Percentiles rank a stretch among this genome's conserved stretches.
phyloP scores from a whole-genome alignment of 2,113 vertebrate species.

The Notarius lentiginosus region DNA sequence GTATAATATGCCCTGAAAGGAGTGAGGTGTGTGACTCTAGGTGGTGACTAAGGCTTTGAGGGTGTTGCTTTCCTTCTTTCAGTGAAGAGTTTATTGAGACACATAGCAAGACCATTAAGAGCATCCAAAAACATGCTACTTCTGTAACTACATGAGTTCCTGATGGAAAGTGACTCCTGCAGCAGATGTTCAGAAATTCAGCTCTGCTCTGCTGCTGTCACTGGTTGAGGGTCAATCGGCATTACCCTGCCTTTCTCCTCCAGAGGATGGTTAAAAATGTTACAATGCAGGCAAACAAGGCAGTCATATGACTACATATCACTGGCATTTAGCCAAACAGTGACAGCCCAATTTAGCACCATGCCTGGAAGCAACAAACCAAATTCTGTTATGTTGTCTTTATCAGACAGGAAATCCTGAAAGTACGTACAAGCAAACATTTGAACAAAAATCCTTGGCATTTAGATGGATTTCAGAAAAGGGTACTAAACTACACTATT shows the following conservation, averaged over 20 bases:
- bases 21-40: background rate
- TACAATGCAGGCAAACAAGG: background rate
- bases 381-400: background rate
- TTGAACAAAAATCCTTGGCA: background rate
- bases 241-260: background rate
- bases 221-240: background rate
- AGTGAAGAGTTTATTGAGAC: background rate
- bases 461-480: background rate
- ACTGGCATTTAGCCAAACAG: background rate
- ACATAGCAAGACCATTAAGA: background rate
- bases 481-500: background rate
- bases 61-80: background rate
- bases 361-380: background rate
- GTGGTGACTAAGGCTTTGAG: background rate
- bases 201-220: background rate
- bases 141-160: background rate
- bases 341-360: background rate
- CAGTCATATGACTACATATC: background rate
- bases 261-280: background rate
- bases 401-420: background rate
- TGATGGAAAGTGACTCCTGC: background rate
- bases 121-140: background rate
- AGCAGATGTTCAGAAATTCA: background rate
- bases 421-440: background rate
- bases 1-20: background rate